These are phyloP conservation scores for Troides aeacus DNA, from an alignment of 2,888 invertebrate genomes.

Conservation along the genomic window DNA sequence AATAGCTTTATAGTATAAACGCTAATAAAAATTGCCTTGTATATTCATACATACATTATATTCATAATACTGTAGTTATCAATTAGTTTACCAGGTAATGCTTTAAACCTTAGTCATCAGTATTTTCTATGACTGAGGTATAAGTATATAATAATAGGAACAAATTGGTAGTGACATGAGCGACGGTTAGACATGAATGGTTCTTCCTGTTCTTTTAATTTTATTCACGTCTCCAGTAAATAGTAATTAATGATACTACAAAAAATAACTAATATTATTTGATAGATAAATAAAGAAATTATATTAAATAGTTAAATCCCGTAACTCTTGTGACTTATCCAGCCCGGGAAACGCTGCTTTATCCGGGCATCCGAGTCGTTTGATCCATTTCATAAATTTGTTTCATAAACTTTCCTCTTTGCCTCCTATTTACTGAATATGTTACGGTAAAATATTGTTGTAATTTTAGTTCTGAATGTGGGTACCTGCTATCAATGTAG, in stretches of 20 bases:
- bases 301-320: neutral
- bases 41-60: no score
- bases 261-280: neutral
- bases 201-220: no score
- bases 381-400: slow-evolving; percentile 69
- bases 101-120: no score
- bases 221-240: neutral
- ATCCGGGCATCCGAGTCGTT: slow-evolving; percentile 46
- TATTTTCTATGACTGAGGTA: no score
- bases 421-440: slow-evolving; percentile 49
- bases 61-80: no score
- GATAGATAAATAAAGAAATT: no score
- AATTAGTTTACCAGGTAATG: no score
- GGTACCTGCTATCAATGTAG: slow-evolving; percentile 5
- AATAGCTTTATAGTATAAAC: no score
- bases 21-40: no score
- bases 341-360: slow-evolving; percentile 34
- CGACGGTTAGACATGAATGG: no score
- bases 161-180: no score
- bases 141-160: no score
- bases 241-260: neutral
- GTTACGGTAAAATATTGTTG: slow-evolving; percentile 49
- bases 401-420: slow-evolving; percentile 54
- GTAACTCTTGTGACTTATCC: slow-evolving; percentile 28
- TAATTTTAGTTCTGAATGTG: slow-evolving; percentile 37